A percentile compares a stretch with the other conserved stretches of the same genome.
Conservation (phyloP, 2,888 invertebrate species). For the Sphaerophoria rueppellii region DNA sequence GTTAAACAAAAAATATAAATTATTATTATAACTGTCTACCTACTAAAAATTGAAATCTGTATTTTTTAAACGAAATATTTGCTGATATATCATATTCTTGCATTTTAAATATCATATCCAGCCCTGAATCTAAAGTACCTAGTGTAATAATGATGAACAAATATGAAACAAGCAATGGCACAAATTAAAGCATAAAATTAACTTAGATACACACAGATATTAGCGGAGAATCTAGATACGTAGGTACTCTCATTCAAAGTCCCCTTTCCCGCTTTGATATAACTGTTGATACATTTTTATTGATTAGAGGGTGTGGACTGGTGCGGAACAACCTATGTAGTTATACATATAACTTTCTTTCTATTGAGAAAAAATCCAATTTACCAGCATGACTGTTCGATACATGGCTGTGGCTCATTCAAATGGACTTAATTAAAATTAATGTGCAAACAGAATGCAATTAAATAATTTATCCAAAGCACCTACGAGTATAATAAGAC, state of each 20-base stretch:
- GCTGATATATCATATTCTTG: no score
- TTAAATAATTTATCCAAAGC: constrained; percentile 56
- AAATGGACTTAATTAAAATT: constrained; percentile 65
- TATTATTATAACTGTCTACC: no score
- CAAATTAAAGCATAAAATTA: constrained; percentile 35
- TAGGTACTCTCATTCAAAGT: not conserved
- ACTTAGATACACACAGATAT: constrained; percentile 11
- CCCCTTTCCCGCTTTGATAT: constrained; percentile 30
- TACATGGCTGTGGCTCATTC: constrained; percentile 20
- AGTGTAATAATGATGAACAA: constrained; percentile 4
- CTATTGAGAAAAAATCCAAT: constrained; percentile 27
- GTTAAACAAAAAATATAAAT: not conserved
- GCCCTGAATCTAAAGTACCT: not conserved
- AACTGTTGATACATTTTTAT: constrained; percentile 51
- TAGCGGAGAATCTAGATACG: not conserved
- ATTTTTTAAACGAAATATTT: no score
- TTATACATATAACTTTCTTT: constrained; percentile 3
- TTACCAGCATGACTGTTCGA: constrained; percentile 48
- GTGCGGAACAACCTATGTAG: not conserved
- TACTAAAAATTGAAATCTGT: no score
- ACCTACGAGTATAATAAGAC: constrained; percentile 1
- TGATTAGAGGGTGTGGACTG: constrained; percentile 44
- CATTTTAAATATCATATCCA: not conserved
- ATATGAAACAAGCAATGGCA: constrained; percentile 6
- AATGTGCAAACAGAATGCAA: constrained; percentile 65